Conservation (phyloP, 2,113 vertebrate species). For the Poeciliopsis occidentalis region DNA sequence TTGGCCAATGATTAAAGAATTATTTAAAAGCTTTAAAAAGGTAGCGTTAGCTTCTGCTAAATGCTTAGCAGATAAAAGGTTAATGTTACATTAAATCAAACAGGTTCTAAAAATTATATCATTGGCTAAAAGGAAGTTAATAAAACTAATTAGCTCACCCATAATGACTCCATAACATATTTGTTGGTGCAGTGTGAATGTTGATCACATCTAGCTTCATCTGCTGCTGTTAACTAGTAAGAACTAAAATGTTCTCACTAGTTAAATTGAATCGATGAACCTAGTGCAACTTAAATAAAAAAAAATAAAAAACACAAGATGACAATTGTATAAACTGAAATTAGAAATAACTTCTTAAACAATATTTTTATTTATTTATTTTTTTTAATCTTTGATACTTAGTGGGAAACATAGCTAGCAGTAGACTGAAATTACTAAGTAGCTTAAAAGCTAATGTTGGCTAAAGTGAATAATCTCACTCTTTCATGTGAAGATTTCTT, state of each 20-base stretch:
- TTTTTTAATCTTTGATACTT: background rate
- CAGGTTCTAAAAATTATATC: no score
- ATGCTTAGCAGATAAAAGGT: background rate
- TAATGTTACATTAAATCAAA: background rate
- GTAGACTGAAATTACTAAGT: background rate
- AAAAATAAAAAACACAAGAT: no score
- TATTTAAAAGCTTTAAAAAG: background rate
- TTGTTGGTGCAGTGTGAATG: no score
- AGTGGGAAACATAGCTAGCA: background rate
- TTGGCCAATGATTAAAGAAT: no score
- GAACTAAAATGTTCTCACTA: no score
- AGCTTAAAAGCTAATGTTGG: background rate
- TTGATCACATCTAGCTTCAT: no score
- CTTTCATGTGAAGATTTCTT: background rate
- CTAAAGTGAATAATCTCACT: background rate
- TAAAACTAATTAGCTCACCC: background rate
- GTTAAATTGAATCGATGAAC: no score
- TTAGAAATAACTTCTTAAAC: background rate
- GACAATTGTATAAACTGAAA: no score
- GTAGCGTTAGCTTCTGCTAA: background rate
- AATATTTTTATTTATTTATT: background rate
- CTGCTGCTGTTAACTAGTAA: no score
- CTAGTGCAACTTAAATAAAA: no score
- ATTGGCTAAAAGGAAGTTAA: background rate
- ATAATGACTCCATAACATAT: no score